Evolutionary conservation across 2,888 invertebrate genomes (phyloP), one percentile per base, ranked within the genome.

Genomic region (Zaprionus obscuricornis): DNA sequence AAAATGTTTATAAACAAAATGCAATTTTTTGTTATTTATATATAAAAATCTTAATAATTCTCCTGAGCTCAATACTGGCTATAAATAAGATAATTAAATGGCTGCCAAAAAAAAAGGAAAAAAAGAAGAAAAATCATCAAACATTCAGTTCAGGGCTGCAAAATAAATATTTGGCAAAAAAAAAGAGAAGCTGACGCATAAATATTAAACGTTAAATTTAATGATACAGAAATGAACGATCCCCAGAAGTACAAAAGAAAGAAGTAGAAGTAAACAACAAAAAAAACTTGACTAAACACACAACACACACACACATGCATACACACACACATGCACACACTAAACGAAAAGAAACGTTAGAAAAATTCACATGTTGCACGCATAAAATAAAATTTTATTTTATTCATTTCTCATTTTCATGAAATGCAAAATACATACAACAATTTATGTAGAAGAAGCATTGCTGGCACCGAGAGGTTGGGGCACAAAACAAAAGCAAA

Each of bases 301-400:
- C n/a, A n/a, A n/a, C n/a, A n/a, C n/a, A n/a, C n/a, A n/a, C n/a
- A n/a, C n/a, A n/a, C n/a, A n/a, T n/a, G n/a, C n/a, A n/a, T n/a
- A n/a, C n/a, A n/a, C n/a, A n/a, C n/a, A n/a, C n/a, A n/a, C n/a
- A n/a, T n/a, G n/a, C n/a, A n/a, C n/a, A n/a, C n/a, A n/a, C n/a
- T n/a, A n/a, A n/a, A n/a, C n/a, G n/a, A 29, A 26, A 27, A 42
- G 36, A 18, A 37, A 40, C 67, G 63, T 47, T 54, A 65, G 73
- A 78, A 77, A 74, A 82, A 74, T 85, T 81, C 83, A 87, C 87
- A 87, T 86, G 87, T 88, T 88, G 85, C 85, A 74, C 71, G 72
- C 81, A 86, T 84, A 77, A 87, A 88, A 88, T 88, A 88, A 86
- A 88, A 88, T 86, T 87, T 88, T 88, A 88, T 88, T 87, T 88